Evolutionary conservation across 2,797 vertebrate genomes (phyloP), one percentile per base, ranked within the genome.

Genomic region (Helicolenus hilgendorfi): DNA sequence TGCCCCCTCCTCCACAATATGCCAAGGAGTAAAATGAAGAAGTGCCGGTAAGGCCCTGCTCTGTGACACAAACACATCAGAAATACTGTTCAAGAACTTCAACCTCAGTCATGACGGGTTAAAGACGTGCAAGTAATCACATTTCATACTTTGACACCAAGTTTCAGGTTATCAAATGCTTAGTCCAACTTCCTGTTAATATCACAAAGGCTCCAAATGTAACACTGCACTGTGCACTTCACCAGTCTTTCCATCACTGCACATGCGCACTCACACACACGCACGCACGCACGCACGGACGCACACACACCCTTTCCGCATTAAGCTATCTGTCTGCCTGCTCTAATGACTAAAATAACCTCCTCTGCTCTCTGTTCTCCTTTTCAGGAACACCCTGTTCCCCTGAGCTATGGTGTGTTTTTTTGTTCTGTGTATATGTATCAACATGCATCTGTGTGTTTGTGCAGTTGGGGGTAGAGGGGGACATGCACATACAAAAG

Each of bases 361-460:
- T 79, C 76, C 77, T 79, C 89, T 85, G 86, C 92, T 97, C 96
- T 98, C 97, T 96, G 96, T 97, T 97, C 97, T 96, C 94, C 94
- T 97, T 97, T 97, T 94, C 92, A 96, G 93, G 96, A 96, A 96
- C 96, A 95, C 92, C 84, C 92, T 92, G 94, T 96, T 96, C 96
- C 94, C 84, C 90, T 68, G 70, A 89, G 90, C 31, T 5, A 38
- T 11, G 13, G 26, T 83, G 77, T 69, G 33, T 49, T 73, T 75
- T 79, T 81, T 80, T 78, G 20, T 73, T 70, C 64, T 78, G 33
- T 82, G 35, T 60, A 14, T 53, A 24, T 62, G 14, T 76, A 29
- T 72, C 20, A 59, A 55, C 1, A 11, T 4, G 22, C 45, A 79
- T 79, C 6, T 68, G 29, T 67, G 15, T n/a, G 26, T 75, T 53